Base-by-base conservation (phyloP, 1,140 invertebrate genomes). In the Megalonaias nervosa region DNA sequence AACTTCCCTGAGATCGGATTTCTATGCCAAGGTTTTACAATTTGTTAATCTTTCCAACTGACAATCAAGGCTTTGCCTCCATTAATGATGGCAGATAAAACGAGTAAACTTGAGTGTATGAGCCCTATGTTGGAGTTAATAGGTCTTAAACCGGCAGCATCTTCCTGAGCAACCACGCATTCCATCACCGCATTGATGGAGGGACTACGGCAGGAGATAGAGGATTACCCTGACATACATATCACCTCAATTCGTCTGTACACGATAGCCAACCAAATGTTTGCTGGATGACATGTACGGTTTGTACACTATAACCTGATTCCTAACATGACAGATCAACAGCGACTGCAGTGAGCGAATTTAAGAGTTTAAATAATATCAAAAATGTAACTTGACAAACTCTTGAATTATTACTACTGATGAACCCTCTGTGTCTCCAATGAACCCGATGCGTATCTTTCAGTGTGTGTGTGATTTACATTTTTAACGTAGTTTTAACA, bases 31-130 rank as follows among this genome's bases (percentile, higher is more conserved):
- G 38, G 0, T 9, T 38, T 38, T 2, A 5, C 4, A 38, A 38
- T 38, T 38, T 38, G 5, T 38, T 38, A 38, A 6, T 6, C 9
- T 38, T 38, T 38, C 9, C 9, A 38, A 38, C 75, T 86, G 86
- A 85, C 83, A 15, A 70, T 79, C 21, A 85, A 85, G 73, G 82
- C 81, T 12, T 94, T 94, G 89, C 91, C 99, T n/a, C 96, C 96
- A 0, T 93, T 95, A 68, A 96, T 99, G 92, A 93, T 95, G 75
- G 80, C 89, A 23, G 92, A 93, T 19, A 95, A 96, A 86, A 93
- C 94, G 72, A 98, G 98, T 0, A 98, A 99, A 95, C 95, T 99
- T 77, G 97, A 99, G 0, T 98, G 96, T 1, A 95, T 99, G 72
- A 81, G 79, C 56, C 86, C 86, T 55, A 61, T 85, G 69, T 78